Evolutionary conservation across 2,888 invertebrate species (phyloP).

Genomic region (Muscina levida): DNA sequence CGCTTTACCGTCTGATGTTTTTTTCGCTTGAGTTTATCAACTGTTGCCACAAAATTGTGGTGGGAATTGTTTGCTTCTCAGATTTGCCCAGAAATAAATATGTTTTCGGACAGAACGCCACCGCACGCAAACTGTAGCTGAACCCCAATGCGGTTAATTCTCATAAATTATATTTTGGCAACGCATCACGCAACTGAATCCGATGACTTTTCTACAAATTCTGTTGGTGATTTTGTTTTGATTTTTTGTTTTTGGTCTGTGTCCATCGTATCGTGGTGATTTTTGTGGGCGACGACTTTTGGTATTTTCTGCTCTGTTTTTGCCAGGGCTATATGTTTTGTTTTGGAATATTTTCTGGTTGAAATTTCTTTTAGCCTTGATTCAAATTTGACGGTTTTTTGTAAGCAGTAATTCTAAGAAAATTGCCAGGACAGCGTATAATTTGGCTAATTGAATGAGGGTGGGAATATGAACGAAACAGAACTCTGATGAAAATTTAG

Average conservation of each 20-base stretch:
- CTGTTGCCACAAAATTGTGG: constrained; percentile 35
- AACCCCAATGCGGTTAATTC: constrained; percentile 71
- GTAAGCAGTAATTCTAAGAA: constrained; percentile 73
- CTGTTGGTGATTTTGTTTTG: constrained; percentile 66
- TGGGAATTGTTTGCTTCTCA: constrained; percentile 53
- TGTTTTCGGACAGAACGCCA: constrained; percentile 64
- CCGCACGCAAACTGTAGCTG: constrained; percentile 69
- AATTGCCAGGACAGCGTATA: constrained; percentile 74
- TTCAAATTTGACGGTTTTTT: constrained; percentile 67
- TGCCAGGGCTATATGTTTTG: constrained; percentile 30
- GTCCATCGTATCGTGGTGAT: constrained; percentile 68
- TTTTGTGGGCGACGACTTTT: constrained; percentile 77
- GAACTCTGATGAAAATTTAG: constrained; percentile 39
- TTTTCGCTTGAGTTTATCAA: constrained; percentile 4
- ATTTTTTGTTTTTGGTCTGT: constrained; percentile 47
- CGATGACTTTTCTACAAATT: constrained; percentile 66
- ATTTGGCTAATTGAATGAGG: constrained; percentile 78
- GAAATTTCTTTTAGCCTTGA: constrained; percentile 58
- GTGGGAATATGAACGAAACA: constrained; percentile 71
- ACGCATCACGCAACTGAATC: constrained; percentile 78
- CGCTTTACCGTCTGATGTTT: background rate
- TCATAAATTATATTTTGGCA: constrained; percentile 78
- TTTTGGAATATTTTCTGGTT: constrained; percentile 69
- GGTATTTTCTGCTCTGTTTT: constrained; percentile 57
- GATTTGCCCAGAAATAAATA: constrained; percentile 36